Evolutionary conservation across 2,888 invertebrate genomes (phyloP).

Genomic region (Nebria salina): DNA sequence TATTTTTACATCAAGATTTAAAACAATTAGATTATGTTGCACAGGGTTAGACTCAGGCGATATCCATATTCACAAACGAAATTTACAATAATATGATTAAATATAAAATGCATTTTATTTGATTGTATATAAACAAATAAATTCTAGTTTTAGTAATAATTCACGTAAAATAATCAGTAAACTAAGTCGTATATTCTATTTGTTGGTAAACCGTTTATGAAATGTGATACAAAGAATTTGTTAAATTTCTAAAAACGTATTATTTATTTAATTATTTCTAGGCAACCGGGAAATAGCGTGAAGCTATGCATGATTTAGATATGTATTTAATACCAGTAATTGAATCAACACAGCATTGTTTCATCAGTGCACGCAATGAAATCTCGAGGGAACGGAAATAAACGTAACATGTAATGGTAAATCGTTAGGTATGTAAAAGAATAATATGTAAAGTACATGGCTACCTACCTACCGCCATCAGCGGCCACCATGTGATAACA

Average conservation of each 20-base stretch:
- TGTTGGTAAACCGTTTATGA: too few species aligned
- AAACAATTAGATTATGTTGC: constrained; percentile 29
- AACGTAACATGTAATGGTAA: background rate
- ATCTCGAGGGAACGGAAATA: background rate
- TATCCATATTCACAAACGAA: background rate
- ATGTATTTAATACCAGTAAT: background rate
- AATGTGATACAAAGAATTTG: too few species aligned
- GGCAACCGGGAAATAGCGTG: background rate
- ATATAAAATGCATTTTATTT: too few species aligned
- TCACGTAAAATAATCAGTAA: background rate
- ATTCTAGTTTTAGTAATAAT: background rate
- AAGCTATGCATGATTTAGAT: background rate
- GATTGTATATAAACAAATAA: too few species aligned
- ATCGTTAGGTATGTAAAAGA: background rate
- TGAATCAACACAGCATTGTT: background rate
- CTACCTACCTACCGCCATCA: background rate
- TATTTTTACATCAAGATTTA: constrained; percentile 26
- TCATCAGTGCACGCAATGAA: background rate
- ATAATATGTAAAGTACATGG: background rate
- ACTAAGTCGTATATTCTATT: too few species aligned
- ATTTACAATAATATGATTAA: too few species aligned
- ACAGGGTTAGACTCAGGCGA: background rate
- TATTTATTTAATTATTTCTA: background rate
- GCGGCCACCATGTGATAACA: constrained; percentile 11
- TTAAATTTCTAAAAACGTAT: too few species aligned